Evolutionary conservation across 1,140 invertebrate species (phyloP), one percentile per base, ranked within the genome.

Genomic region (Orussus abietinus): DNA sequence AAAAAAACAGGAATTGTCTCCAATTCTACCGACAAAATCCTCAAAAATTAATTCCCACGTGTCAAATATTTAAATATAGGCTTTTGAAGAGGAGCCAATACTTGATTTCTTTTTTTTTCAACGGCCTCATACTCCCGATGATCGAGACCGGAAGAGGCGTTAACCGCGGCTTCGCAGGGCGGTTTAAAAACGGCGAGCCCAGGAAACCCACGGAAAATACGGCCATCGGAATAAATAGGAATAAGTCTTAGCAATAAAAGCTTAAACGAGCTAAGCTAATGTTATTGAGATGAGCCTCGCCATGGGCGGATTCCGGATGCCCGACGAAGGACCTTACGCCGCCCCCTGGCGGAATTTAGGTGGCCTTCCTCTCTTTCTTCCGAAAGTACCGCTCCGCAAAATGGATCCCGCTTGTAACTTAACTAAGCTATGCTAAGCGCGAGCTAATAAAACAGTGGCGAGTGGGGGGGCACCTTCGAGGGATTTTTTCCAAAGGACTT

Each of bases 231-330:
- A 58, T 62, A 54, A 57, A 59, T 62, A 61, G 49, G 48, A 51
- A 51, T 49, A 43, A 46, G 46, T 49, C 39, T 39, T 31, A 47
- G 57, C 45, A 62, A 59, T 61, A 66, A 62, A 68, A 64, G 57
- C 51, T 56, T 55, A 51, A 62, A 64, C 56, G 56, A 64, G n/a
- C 55, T 53, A 47, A 51, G 58, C 62, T 69, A 69, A 72, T 69
- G 64, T 69, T 69, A 72, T 69, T 69, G 60, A 64, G 62, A 67
- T 69, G 57, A 69, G 57, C 52, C 50, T 47, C 38, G 56, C 32
- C 32, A 18, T 37, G 46, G 63, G 62, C 51, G 60, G 58, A 54
- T 43, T 59, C 45, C 50, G 12, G 14, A 55, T 60, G 51, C 47
- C 19, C 46, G 53, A 53, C 50, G 57, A 64, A 51, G 45, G 59